Evolutionary conservation across 2,113 vertebrate genomes (phyloP).

Genomic region (Solea senegalensis): DNA sequence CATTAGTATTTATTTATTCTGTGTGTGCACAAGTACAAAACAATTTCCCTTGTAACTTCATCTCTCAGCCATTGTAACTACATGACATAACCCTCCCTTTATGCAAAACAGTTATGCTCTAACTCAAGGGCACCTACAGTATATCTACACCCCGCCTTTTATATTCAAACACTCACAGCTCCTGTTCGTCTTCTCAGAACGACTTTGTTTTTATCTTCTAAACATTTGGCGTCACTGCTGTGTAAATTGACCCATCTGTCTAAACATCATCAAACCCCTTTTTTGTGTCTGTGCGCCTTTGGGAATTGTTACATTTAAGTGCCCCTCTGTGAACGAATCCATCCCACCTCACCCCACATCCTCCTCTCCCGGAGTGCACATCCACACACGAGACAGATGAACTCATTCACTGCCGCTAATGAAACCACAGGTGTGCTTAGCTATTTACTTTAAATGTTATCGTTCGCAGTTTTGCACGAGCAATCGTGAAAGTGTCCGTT

Average conservation of each 20-base stretch:
- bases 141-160: not conserved
- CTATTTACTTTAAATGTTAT: not conserved
- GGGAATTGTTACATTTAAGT: constrained; percentile 9
- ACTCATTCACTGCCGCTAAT: not conserved
- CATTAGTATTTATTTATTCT: not conserved
- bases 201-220: constrained; percentile 1
- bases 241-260: not conserved
- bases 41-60: not conserved
- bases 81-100: constrained; percentile 20
- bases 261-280: not conserved
- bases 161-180: not conserved
- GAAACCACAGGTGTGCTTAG: not conserved
- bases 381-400: not conserved
- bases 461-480: not conserved
- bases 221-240: not conserved
- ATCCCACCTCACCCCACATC: not conserved
- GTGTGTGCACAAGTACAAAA: not conserved
- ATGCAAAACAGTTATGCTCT: constrained; percentile 51
- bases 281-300: not conserved
- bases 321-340: not conserved
- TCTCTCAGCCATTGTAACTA: constrained; percentile 19
- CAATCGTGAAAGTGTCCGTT: not conserved
- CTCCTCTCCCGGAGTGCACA: not conserved
- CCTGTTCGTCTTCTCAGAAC: not conserved
- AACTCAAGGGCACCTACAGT: constrained; percentile 29